phyloP scores from a whole-genome alignment of 2,113 vertebrate genomes.

The Rostratula benghalensis region DNA sequence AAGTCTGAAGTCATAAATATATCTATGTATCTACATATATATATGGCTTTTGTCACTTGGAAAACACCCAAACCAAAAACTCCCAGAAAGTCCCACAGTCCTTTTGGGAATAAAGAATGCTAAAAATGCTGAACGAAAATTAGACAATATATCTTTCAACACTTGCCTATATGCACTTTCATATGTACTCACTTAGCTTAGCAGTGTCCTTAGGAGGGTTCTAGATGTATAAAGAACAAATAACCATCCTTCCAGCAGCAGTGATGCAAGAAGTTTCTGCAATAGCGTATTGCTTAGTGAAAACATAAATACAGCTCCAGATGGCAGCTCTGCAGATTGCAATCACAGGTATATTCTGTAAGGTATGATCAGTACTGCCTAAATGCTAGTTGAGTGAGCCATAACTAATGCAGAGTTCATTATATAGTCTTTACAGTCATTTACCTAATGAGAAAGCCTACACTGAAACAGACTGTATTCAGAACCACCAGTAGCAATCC shows the following conservation, averaged over 20 bases:
- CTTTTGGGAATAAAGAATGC: not conserved
- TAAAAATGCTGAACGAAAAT: not conserved
- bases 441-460: not conserved
- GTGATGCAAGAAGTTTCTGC: not conserved
- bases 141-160: not conserved
- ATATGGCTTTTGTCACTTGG: not conserved
- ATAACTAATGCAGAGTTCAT: slow-evolving; percentile 9
- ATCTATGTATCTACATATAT: too few species aligned
- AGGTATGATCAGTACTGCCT: not conserved
- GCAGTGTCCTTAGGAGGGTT: not conserved
- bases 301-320: slow-evolving; percentile 19
- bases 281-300: not conserved
- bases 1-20: not conserved
- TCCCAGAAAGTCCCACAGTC: not conserved
- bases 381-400: not conserved
- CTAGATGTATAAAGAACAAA: not conserved
- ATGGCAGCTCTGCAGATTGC: not conserved
- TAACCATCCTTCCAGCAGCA: not conserved
- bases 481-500: not conserved
- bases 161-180: not conserved
- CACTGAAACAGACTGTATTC: not conserved
- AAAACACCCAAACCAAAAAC: not conserved
- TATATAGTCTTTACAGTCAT: not conserved
- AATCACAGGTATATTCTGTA: not conserved
- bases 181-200: not conserved